Evolutionary conservation across 30 jellyfish, hydroid and myxozoan genomes (phyloP).

Genomic region (Pseudorhiza aurosa): DNA sequence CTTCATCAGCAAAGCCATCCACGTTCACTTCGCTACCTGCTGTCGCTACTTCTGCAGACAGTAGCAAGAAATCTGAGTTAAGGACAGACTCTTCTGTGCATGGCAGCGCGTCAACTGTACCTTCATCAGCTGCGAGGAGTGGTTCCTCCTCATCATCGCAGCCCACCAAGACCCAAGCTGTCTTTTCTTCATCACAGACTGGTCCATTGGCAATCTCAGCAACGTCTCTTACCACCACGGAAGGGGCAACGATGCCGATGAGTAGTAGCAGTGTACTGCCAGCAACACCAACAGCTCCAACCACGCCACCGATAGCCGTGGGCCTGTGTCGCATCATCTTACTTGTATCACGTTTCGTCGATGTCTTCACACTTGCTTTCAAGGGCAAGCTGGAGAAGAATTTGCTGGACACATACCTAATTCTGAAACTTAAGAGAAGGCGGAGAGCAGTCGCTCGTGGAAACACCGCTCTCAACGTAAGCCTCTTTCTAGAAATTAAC

Average conservation of each 20-base stretch:
- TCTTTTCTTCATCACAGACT: not conserved
- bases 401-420: slow-evolving; percentile 34
- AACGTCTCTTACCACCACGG: not conserved
- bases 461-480: slow-evolving; percentile 46
- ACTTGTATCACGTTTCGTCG: slow-evolving; percentile 15
- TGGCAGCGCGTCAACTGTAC: not conserved
- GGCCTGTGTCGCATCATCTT: slow-evolving; percentile 23
- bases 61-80: no score
- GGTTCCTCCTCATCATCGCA: not conserved
- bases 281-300: not conserved
- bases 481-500: not conserved
- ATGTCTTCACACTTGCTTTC: slow-evolving; percentile 15
- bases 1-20: no score
- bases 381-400: slow-evolving; percentile 25
- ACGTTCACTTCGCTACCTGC: no score
- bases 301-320: not conserved
- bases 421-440: not conserved
- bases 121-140: not conserved
- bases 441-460: slow-evolving; percentile 50
- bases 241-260: not conserved
- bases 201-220: no score
- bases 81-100: not conserved
- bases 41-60: no score
- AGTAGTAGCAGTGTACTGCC: not conserved
- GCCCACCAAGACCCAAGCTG: not conserved